Percentiles rank a stretch among this genome's conserved stretches.
Evolutionary conservation across 35 echinoderm and acorn worm species (phyloP).

Genomic region (Amphiura filiformis): DNA sequence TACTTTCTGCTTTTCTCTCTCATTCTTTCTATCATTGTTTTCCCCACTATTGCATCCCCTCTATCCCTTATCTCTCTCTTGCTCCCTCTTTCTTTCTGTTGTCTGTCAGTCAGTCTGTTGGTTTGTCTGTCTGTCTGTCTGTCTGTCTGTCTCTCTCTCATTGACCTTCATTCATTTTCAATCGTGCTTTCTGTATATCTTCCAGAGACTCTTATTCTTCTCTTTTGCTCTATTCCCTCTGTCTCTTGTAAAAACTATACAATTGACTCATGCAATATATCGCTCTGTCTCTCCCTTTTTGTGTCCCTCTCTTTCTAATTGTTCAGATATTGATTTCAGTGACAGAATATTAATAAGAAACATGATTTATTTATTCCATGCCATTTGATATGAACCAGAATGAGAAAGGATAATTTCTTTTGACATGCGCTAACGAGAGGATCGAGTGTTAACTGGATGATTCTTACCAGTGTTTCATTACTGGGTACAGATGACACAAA

Average conservation of each 20-base stretch:
- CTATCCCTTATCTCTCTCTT: too few species aligned
- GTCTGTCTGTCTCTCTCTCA: not conserved
- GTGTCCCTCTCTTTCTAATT: too few species aligned
- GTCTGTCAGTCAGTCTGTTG: not conserved
- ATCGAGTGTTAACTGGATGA: not conserved
- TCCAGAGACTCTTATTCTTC: too few species aligned
- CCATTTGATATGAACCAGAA: not conserved
- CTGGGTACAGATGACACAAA: too few species aligned
- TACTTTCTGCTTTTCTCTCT: not conserved
- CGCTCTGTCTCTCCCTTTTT: too few species aligned
- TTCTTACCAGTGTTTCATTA: not conserved
- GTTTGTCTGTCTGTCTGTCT: not conserved
- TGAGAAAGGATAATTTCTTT: not conserved
- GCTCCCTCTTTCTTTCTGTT: not conserved
- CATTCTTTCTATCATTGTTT: slow-evolving; percentile 10
- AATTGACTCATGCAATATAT: too few species aligned
- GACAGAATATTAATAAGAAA: not conserved
- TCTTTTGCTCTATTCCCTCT: too few species aligned
- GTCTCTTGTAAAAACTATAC: too few species aligned
- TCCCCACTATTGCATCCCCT: not conserved
- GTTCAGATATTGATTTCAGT: not conserved
- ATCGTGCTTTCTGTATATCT: not conserved
- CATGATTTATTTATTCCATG: not conserved
- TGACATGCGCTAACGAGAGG: not conserved
- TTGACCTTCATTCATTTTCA: not conserved